A percentile compares a stretch with the other conserved stretches of the same genome.
phyloP scores from a whole-genome alignment of 2,797 vertebrate species.

The Lates japonicus region DNA sequence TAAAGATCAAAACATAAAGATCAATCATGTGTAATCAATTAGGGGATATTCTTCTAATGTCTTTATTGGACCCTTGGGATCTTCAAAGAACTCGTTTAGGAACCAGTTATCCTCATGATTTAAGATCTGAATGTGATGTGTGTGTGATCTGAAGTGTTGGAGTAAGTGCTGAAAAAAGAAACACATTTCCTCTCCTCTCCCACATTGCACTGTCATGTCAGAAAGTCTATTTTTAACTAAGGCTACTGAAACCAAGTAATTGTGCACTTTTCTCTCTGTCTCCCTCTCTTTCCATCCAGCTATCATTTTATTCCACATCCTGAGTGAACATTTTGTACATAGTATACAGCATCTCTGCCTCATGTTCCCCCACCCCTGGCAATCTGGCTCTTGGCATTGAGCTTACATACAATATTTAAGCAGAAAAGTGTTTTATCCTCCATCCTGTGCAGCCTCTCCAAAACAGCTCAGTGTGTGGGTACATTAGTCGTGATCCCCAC shows the following conservation, averaged over 20 bases:
- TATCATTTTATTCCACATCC: slow-evolving; percentile 1
- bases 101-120: slow-evolving; percentile 15
- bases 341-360: neutral
- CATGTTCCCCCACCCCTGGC: neutral
- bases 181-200: slow-evolving; percentile 65
- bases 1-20: neutral
- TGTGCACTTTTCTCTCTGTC: neutral
- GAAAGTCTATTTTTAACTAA: slow-evolving; percentile 36
- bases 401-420: slow-evolving; percentile 10
- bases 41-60: slow-evolving; percentile 13
- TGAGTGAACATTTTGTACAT: slow-evolving; percentile 17
- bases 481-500: slow-evolving; percentile 43
- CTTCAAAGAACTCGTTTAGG: slow-evolving; percentile 10
- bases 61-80: slow-evolving; percentile 24
- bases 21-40: slow-evolving; percentile 15
- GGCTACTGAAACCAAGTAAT: slow-evolving; percentile 19
- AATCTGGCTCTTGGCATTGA: slow-evolving; percentile 21
- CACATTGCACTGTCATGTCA: slow-evolving; percentile 19
- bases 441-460: slow-evolving; percentile 28
- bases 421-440: slow-evolving; percentile 13
- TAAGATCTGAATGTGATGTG: slow-evolving; percentile 16
- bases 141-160: slow-evolving; percentile 16
- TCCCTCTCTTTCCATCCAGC: neutral
- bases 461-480: slow-evolving; percentile 46
- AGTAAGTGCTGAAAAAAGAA: slow-evolving; percentile 26